Percentiles rank a stretch among this genome's conserved stretches.
These are phyloP conservation scores for Eulemur macaco DNA, from an alignment of 2,113 vertebrate species.

Conservation along the genomic window DNA sequence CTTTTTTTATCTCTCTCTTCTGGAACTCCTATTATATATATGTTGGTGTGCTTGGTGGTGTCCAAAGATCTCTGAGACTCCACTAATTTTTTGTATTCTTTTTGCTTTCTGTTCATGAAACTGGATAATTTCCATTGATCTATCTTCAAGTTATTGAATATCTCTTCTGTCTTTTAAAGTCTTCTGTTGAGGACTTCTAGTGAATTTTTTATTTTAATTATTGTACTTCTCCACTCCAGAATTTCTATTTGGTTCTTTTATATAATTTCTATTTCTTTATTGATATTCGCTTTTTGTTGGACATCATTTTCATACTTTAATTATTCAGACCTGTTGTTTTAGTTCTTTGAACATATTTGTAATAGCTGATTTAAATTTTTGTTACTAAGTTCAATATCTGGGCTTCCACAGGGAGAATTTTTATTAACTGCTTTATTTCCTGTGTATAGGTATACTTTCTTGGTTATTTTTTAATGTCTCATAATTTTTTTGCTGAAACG, in stretches of 20 bases:
- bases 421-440: neutral
- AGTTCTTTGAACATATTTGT: neutral
- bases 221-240: neutral
- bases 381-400: neutral
- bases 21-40: neutral
- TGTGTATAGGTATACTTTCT: neutral
- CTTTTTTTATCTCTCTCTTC: neutral
- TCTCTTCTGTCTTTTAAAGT: neutral
- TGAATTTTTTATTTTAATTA: neutral
- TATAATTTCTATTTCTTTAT: neutral
- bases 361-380: neutral
- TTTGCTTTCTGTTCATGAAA: neutral
- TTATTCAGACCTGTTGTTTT: neutral
- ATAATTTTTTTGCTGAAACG: neutral
- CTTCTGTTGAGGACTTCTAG: neutral
- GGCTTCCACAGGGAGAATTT: neutral
- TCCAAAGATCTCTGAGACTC: neutral
- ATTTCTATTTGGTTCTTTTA: neutral
- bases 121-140: neutral
- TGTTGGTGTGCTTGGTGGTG: neutral
- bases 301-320: neutral
- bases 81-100: neutral
- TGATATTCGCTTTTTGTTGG: neutral
- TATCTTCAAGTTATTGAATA: neutral
- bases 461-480: neutral